These are phyloP conservation scores for Falco concolor DNA, from an alignment of 2,797 vertebrate species.

Conservation along the genomic window DNA sequence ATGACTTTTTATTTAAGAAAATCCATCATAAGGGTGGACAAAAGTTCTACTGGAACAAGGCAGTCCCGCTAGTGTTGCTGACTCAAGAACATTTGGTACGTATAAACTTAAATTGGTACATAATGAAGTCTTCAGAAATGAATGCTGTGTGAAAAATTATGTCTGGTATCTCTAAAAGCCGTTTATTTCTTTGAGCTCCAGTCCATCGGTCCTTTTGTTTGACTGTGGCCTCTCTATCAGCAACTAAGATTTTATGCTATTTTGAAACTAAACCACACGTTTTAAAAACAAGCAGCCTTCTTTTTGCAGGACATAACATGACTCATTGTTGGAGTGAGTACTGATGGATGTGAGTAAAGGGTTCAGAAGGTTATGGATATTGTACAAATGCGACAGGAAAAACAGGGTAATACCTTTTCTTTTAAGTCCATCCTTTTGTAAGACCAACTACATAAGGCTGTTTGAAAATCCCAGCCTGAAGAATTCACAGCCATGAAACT, in stretches of 20 bases:
- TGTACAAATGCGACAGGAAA: neutral
- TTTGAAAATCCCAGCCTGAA: neutral
- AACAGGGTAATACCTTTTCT: neutral
- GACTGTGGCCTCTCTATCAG: neutral
- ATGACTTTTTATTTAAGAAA: neutral
- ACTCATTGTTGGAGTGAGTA: neutral
- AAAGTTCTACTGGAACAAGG: neutral
- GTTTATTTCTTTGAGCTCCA: neutral
- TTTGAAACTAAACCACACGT: neutral
- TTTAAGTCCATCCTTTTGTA: neutral
- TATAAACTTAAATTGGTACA: slow-evolving; percentile 18
- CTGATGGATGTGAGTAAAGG: neutral
- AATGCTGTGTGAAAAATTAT: neutral
- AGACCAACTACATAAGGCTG: neutral
- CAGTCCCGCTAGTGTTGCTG: neutral
- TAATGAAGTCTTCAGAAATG: slow-evolving; percentile 20
- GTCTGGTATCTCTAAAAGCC: neutral
- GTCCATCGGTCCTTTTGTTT: neutral
- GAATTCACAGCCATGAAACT: neutral
- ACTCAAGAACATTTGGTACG: slow-evolving; percentile 16
- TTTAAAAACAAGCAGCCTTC: neutral
- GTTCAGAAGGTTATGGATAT: neutral
- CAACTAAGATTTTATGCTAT: neutral
- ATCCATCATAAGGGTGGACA: neutral
- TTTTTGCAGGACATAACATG: neutral